Base-by-base conservation (phyloP, 2,113 vertebrate species). In the Pheucticus melanocephalus region DNA sequence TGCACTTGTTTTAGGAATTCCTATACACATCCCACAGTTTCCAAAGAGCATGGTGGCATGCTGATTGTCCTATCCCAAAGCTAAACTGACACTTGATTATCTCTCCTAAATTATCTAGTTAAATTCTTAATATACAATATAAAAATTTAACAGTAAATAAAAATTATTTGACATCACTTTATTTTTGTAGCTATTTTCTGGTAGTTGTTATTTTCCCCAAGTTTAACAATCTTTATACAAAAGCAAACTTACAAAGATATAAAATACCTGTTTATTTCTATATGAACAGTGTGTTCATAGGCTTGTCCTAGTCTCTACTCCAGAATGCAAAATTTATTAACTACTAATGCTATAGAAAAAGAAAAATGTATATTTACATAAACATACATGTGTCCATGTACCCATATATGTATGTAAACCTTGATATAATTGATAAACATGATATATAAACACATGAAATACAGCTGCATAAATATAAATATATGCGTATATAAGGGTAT, bases 321-420 rank as follows among this genome's bases (percentile, higher is more conserved):
- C 33, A 27, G 12, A 64, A 64, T 9, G 4, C 15, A 79, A 68
- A n/a, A 48, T 24, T 23, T 35, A 5, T 57, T 37, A 56, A 12
- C 4, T 21, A 30, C 3, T 42, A 44, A 15, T 35, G 5, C 3
- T 39, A 19, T 4, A 37, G 2, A 42, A 73, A 64, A 71, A 77
- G 11, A 64, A 42, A 18, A 6, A 1, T 31, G 1, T 60, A 4
- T 39, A 5, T 54, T 12, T 35, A 12, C 51, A 30, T 23, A 69
- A 59, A 23, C 5, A 15, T 37, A 8, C 2, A 3, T 30, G 2
- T 33, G 2, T 33, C 5, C n/a, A 6, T 40, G 15, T 44, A 15
- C 7, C 30, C 1, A 5, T 48, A 22, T 13, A 5, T 27, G 47
- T 53, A 10, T 3, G 6, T 57, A n/a, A 17, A 12, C 14, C 25